Evolutionary conservation across 1,140 invertebrate genomes (phyloP), one percentile per base, ranked within the genome.

Genomic region (Halotydeus destructor): DNA sequence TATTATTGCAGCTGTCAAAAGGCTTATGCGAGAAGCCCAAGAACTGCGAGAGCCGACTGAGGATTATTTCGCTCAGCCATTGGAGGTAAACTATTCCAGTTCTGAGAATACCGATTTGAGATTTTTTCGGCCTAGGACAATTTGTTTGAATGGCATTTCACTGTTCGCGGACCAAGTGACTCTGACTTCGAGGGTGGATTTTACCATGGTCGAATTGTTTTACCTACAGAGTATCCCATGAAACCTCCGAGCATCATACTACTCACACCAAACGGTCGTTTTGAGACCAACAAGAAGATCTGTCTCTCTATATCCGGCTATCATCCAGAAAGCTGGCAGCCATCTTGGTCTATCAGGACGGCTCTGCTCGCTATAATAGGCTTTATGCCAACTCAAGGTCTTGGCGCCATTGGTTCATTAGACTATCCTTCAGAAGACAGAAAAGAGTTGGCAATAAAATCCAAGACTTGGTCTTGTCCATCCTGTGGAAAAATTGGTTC

Each of bases 141-240:
- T 64, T 60, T 96, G 22, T 96, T 94, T 64, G 88, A 96, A 59
- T 94, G 89, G 89, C 89, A 96, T 63, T 96, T 94, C 59, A 94
- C 88, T 0, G 74, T 94, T 6, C 66, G 77, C 55, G 86, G 86
- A 11, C 82, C 84, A 22, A 68, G 69, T 25, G 78, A 76, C 3
- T 76, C 79, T 0, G 84, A 88, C 32, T 93, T 88, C 63, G 78
- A 82, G 50, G 76, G 73, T 44, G 85, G 85, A 26, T 65, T 86
- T 45, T 91, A 89, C 58, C 85, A 91, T 63, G 85, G 80, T 21
- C 67, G 86, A 50, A 93, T 96, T 57, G 63, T 89, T 38, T 64
- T 96, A 40, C 71, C 70, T 1, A 70, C 79, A 22, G 85, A 96
- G 52, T 96, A 96, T 63, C 89, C 89, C 3, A 91, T 94, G 86